Evolutionary conservation across 2,113 vertebrate species (phyloP).

Genomic region (Mirza zaza): DNA sequence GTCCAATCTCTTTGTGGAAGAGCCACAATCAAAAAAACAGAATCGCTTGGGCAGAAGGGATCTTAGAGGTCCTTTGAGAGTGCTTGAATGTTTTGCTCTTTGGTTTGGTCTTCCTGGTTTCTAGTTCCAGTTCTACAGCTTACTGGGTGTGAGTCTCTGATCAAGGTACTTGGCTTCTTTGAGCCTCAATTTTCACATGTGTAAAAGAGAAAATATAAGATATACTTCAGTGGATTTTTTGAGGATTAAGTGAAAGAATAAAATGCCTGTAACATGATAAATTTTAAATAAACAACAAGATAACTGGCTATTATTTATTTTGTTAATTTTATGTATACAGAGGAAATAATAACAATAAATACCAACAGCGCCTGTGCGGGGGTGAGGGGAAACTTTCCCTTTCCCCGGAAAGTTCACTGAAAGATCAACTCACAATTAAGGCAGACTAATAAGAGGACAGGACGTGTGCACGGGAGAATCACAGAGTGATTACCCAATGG

Average conservation of each 20-base stretch:
- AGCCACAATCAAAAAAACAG: neutral
- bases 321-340: neutral
- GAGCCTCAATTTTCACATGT: neutral
- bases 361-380: neutral
- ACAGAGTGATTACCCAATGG: no score
- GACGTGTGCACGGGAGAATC: no score
- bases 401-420: no score
- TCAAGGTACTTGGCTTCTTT: neutral
- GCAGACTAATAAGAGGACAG: no score
- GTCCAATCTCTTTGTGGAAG: neutral
- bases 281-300: constrained; percentile 34
- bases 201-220: neutral
- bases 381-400: no score
- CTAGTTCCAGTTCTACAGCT: constrained; percentile 20
- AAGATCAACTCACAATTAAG: no score
- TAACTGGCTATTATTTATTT: neutral
- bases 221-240: neutral
- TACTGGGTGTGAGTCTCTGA: neutral
- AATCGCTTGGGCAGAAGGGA: neutral
- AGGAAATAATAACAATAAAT: constrained; percentile 39
- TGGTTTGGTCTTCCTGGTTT: neutral
- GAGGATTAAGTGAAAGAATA: neutral
- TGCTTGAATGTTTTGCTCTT: neutral
- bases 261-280: neutral
- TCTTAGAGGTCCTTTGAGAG: neutral